Percentiles rank a stretch among this genome's conserved stretches.
phyloP scores from a whole-genome alignment of 2,888 invertebrate species.

The Hipparchia semele region DNA sequence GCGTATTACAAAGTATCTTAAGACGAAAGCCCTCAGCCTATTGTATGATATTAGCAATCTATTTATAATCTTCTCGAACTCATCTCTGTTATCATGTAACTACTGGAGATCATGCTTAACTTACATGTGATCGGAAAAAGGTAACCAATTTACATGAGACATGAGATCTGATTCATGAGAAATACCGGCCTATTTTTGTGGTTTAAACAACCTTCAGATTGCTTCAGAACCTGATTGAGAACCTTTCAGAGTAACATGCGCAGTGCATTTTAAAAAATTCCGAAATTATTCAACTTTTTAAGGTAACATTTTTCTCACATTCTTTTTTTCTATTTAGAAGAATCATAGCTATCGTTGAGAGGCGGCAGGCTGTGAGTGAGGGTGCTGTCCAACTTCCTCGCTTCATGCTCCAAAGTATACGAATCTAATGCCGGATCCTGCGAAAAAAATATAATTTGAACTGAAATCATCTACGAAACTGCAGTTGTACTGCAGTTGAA shows the following conservation, averaged over 20 bases:
- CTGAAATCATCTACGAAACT: too few species aligned
- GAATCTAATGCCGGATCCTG: slow-evolving; percentile 94
- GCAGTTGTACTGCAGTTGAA: too few species aligned
- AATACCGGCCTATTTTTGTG: neutral
- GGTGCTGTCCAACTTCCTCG: slow-evolving; percentile 87
- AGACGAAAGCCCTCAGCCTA: too few species aligned
- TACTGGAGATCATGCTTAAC: too few species aligned
- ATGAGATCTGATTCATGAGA: neutral
- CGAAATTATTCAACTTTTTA: neutral
- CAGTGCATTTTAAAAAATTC: neutral
- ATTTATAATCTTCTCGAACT: too few species aligned
- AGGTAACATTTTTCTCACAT: neutral
- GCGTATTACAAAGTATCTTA: too few species aligned
- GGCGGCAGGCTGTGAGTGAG: slow-evolving; percentile 84
- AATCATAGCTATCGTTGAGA: slow-evolving; percentile 78
- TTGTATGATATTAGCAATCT: too few species aligned
- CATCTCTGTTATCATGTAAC: too few species aligned
- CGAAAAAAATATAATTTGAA: neutral
- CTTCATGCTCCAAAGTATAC: slow-evolving; percentile 94
- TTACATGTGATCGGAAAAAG: neutral
- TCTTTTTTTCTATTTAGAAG: slow-evolving; percentile 61
- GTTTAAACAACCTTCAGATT: neutral
- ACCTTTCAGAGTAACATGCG: neutral
- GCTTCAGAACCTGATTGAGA: neutral
- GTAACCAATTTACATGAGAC: neutral